Conservation (phyloP, 2,888 invertebrate species). For the Hemaris fuciformis region DNA sequence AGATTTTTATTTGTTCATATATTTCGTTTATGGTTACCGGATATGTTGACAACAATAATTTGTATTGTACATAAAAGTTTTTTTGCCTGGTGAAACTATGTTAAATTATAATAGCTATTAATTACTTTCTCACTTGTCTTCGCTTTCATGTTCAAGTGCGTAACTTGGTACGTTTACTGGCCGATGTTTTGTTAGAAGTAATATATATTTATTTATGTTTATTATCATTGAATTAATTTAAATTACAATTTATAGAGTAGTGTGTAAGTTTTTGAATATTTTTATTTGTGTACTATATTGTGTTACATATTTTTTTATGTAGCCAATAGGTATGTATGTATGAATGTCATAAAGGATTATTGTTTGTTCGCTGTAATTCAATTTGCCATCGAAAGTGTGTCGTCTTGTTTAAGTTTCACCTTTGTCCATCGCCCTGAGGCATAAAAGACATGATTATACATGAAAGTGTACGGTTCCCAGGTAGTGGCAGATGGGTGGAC, state of each 20-base stretch:
- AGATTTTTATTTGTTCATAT: neutral
- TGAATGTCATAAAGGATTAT: neutral
- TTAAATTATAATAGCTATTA: neutral
- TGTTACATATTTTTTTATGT: neutral
- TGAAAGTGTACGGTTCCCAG: neutral
- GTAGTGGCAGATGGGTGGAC: neutral
- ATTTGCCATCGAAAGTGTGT: neutral
- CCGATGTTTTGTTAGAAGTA: neutral
- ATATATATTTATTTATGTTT: neutral
- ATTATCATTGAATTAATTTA: neutral
- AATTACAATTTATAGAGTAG: neutral
- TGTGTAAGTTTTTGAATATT: too few relatives aligned
- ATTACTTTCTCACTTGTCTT: slow-evolving; percentile 17
- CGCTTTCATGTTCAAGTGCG: slow-evolving; percentile 29
- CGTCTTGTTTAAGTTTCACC: neutral
- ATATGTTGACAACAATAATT: slow-evolving; percentile 4
- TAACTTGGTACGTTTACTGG: slow-evolving; percentile 12
- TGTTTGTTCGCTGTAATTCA: neutral
- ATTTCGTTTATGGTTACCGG: neutral
- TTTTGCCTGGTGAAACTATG: neutral
- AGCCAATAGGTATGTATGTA: neutral
- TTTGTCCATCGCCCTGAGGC: neutral
- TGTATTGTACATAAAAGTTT: neutral
- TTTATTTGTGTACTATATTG: neutral
- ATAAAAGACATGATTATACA: neutral